Base-by-base conservation (phyloP, 2,113 vertebrate genomes). In the Bombycilla garrulus region DNA sequence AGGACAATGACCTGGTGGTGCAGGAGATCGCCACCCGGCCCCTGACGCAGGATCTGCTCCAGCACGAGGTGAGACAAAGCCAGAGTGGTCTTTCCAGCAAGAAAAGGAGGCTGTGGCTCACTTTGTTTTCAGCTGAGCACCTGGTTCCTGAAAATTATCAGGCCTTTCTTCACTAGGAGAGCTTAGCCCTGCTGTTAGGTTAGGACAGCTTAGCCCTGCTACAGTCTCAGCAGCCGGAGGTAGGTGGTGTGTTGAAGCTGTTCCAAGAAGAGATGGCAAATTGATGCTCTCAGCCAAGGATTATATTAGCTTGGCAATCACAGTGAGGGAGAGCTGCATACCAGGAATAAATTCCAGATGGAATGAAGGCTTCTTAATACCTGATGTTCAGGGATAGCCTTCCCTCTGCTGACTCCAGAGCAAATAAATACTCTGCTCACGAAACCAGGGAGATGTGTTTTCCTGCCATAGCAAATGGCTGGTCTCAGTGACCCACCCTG, bases 21-120 rank as follows among this genome's bases (percentile, higher is more conserved):
- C 98, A 99, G 92, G 99, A 99, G 92, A 97, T 99, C 42, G 99
- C 98, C 65, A 98, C 97, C 2, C 98, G 98, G 86, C 99, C 99
- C 47, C 97, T 99, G 6, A 99, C 98, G 0, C 99, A 99, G 93
- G 98, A 99, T 86, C 98, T 99, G 81, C 98, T 99, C n/a, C 94
- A 90, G 51, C 98, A 98, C 3, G 95, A 98, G 67, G 99, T 99
- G 95, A 98, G 96, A 38, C 25, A 53, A 66, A 51, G 15, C 36
- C 60, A 8, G 15, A 40, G 44, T 6, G 38, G 51, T 22, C 60
- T 36, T 74, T 29, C 29, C 8, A 38, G 50, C 0, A 0, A 44
- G 26, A 25, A 60, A 20, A 42, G 19, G 36, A 18, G 44, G 45
- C 28, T 58, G 33, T 51, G 36, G 50, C 25, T 66, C 23, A 2